Base-by-base conservation (phyloP, 2,888 invertebrate genomes). In the Allophyes oxyacanthae region DNA sequence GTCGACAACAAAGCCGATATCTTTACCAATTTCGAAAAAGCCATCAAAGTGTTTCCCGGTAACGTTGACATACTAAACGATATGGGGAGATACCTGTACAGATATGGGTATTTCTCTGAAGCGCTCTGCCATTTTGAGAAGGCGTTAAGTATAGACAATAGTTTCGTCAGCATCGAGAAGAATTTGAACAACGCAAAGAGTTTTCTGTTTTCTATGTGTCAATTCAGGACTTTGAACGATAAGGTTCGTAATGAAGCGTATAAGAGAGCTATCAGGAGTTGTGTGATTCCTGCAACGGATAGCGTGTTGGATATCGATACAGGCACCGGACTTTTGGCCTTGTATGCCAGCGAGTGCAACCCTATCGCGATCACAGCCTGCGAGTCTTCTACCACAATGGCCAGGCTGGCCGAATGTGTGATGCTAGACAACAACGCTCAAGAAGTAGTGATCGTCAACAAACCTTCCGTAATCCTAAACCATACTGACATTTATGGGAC, bases 291-390 rank as follows among this genome's bases (percentile, higher is more conserved):
- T 6, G 33, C 34, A 3, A 37, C 41, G 13, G 73, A 75, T 11
- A 64, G 51, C 9, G 71, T 75, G 6, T 8, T 75, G 7, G 43
- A 66, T 38, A 61, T 68, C 10, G 59, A 68, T 32, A 33, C 60
- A 0, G 64, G 63, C 0, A 45, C 63, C 5, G 75, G 66, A 15
- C 57, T 97, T 26, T 87, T 97, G 32, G 95, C 96, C 71, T 82
- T 96, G 59, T 95, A 95, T 81, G 95, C 96, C 1, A 85, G 80
- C 11, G 85, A 91, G 66, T 88, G 90, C 44, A 92, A 92, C 10
- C 94, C 95, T 2, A 79, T 86, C n/a, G 45, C 38, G 6, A 44
- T 62, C 3, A 42, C 49, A 6, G 65, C 55, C 0, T 69, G 64
- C 9, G 73, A 65, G 14, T 26, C 49, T 8, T 62, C 73, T 1